Evolutionary conservation across 2,113 vertebrate genomes (phyloP).

Genomic region (Tachysurus fulvidraco): DNA sequence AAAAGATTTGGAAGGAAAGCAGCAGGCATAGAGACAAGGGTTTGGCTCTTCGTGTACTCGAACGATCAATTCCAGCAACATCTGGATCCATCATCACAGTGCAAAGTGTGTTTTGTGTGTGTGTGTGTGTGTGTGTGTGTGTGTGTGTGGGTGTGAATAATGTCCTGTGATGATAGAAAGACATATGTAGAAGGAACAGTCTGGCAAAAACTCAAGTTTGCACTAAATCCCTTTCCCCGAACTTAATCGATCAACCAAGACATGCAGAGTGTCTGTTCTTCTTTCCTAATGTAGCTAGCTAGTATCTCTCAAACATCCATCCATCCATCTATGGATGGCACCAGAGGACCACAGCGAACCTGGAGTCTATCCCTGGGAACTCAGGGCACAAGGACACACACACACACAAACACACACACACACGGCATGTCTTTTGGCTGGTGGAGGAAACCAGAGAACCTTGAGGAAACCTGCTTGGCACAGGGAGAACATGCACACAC

Average conservation of each 20-base stretch:
- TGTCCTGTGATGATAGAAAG: background rate
- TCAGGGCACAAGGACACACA: too few species aligned
- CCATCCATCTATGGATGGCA: too few species aligned
- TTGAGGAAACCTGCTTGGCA: too few species aligned
- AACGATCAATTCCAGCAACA: conserved; percentile 2
- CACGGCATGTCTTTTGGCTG: too few species aligned
- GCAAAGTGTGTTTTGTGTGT: conserved; percentile 2
- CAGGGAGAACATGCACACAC: too few species aligned
- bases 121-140: conserved; percentile 18
- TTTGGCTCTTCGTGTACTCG: background rate
- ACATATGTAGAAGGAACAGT: background rate
- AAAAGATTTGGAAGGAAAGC: background rate
- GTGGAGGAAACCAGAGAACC: too few species aligned
- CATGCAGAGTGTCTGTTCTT: background rate
- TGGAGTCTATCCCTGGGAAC: too few species aligned
- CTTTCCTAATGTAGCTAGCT: background rate
- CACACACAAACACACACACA: too few species aligned
- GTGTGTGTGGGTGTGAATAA: background rate
- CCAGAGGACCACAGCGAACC: too few species aligned
- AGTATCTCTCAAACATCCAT: background rate
- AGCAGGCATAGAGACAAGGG: background rate
- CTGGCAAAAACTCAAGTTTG: background rate
- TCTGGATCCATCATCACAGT: conserved; percentile 14
- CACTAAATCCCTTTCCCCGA: background rate
- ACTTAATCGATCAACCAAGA: background rate